These are phyloP conservation scores for Meandrusa payeni DNA, from an alignment of 2,888 invertebrate species.

Conservation along the genomic window DNA sequence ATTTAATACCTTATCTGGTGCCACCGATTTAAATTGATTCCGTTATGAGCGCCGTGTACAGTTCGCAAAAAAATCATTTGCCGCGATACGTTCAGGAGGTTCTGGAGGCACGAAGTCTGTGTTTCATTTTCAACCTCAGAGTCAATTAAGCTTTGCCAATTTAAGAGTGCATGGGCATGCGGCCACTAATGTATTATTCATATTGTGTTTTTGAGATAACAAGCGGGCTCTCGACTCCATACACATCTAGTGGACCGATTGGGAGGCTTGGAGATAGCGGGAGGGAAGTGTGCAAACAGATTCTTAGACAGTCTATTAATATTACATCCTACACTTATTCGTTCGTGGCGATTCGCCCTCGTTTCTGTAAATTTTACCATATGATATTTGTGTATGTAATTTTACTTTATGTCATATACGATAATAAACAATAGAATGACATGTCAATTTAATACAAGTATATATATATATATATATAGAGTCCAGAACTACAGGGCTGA, in stretches of 20 bases:
- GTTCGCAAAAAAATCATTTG: constrained; percentile 59
- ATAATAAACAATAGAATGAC: no score
- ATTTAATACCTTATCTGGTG: constrained; percentile 33
- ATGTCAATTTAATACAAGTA: no score
- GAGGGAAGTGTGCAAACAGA: constrained; percentile 39
- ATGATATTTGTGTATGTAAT: no score
- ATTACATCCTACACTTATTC: constrained; percentile 45
- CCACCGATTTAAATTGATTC: constrained; percentile 55
- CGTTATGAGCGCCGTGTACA: constrained; percentile 43
- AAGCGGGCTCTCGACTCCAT: constrained; percentile 73
- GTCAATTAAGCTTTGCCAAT: constrained; percentile 78
- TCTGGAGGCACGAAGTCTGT: constrained; percentile 37
- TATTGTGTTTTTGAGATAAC: constrained; percentile 80
- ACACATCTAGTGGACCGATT: constrained; percentile 76
- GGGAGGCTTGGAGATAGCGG: constrained; percentile 53
- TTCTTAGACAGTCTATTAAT: constrained; percentile 54
- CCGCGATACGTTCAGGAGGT: constrained; percentile 34
- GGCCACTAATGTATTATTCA: constrained; percentile 77
- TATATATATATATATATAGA: no score
- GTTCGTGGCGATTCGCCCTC: no score
- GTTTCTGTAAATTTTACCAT: no score
- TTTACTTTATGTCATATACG: no score
- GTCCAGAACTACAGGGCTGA: no score
- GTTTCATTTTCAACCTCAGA: constrained; percentile 75
- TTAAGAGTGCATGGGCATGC: constrained; percentile 67